Evolutionary conservation across 2,888 invertebrate species (phyloP).

Genomic region (Coelopa pilipes): DNA sequence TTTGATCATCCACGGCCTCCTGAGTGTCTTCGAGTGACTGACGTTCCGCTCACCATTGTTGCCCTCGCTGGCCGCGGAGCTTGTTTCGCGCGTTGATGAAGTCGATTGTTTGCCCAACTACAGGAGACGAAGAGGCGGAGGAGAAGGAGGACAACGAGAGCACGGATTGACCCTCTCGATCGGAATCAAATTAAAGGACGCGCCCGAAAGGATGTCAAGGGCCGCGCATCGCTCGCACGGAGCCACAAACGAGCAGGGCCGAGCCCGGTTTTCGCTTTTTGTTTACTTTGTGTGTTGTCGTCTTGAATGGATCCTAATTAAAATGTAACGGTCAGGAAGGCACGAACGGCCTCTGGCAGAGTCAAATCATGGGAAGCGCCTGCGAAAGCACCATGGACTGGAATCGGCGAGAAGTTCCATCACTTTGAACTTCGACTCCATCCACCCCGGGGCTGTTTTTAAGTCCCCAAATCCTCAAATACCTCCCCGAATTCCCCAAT

Average conservation of each 20-base stretch:
- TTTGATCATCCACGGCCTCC: background rate
- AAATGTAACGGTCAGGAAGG: constrained; percentile 5
- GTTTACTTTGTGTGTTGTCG: background rate
- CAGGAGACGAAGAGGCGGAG: background rate
- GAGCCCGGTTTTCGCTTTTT: background rate
- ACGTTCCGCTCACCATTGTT: background rate
- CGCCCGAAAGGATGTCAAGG: background rate
- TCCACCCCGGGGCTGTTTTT: too few relatives aligned
- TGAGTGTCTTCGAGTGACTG: background rate
- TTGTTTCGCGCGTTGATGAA: background rate
- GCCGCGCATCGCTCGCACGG: background rate
- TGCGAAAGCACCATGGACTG: background rate
- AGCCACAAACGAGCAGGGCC: background rate
- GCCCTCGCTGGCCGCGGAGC: background rate
- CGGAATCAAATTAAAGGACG: constrained; percentile 1
- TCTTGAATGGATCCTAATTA: background rate
- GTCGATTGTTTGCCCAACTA: background rate
- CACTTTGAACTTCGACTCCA: too few relatives aligned
- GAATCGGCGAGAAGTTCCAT: too few relatives aligned
- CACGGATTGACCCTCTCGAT: background rate
- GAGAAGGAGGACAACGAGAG: background rate
- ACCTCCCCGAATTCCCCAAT: too few relatives aligned
- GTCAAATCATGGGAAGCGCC: background rate
- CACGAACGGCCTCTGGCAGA: background rate
- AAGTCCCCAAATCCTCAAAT: too few relatives aligned